Evolutionary conservation across 1,140 invertebrate genomes (phyloP).

Genomic region (Pissodes strobi): DNA sequence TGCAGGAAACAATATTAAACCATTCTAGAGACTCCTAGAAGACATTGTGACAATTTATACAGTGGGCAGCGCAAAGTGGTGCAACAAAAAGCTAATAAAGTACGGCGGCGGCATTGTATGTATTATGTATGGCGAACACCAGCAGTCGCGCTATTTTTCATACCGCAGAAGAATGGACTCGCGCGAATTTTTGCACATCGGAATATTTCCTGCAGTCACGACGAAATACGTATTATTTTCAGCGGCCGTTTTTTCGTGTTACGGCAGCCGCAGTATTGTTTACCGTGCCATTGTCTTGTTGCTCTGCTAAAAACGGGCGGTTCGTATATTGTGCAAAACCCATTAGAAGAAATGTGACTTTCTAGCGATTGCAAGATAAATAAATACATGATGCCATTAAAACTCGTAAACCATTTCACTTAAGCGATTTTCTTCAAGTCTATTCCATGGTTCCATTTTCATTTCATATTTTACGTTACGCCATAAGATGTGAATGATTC

Average conservation of each 20-base stretch:
- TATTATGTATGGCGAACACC: constrained; percentile 33
- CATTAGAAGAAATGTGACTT: too few species aligned
- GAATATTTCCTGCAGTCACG: constrained; percentile 35
- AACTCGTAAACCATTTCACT: too few species aligned
- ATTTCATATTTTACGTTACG: too few species aligned
- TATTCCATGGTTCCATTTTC: too few species aligned
- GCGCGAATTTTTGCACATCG: constrained; percentile 37
- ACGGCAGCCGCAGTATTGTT: constrained; percentile 16
- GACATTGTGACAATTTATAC: constrained; percentile 29
- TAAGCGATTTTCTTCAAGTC: too few species aligned
- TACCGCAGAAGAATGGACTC: constrained; percentile 33
- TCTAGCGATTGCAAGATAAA: too few species aligned
- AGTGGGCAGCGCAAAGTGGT: constrained; percentile 26
- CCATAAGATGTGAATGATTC: too few species aligned
- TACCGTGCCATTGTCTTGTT: constrained; percentile 19
- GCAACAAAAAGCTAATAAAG: constrained; percentile 37
- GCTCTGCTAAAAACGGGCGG: background rate
- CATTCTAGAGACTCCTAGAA: background rate
- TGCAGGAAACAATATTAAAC: constrained; percentile 2
- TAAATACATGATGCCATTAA: too few species aligned
- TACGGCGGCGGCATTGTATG: constrained; percentile 29
- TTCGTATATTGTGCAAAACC: too few species aligned
- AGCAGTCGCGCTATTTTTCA: constrained; percentile 34
- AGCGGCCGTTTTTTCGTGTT: constrained; percentile 10
- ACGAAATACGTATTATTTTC: constrained; percentile 36